Base-by-base conservation (phyloP, 2,888 invertebrate species). In the Pristionchus maxplancki region DNA sequence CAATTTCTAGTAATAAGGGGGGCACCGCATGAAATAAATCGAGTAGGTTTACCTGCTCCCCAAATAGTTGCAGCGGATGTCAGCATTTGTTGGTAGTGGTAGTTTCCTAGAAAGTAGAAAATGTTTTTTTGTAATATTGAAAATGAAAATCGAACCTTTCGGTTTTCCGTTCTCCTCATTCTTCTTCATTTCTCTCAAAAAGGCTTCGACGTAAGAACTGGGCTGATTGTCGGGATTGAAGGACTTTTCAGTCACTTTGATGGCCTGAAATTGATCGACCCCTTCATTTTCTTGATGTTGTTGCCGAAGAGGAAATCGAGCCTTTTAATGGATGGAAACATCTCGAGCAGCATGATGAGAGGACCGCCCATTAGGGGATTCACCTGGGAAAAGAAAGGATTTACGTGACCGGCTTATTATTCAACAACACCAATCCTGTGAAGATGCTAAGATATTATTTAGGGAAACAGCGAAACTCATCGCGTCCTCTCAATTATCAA, bases 161-260 rank as follows among this genome's bases (percentile, higher is more conserved):
- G 1, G 17, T 17, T 37, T 28, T 8, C 40, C 37, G 1, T 20
- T 28, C 40, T 84, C 40, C 40, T 84, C 84, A 17, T 48, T 84
- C 31, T 31, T 84, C n/a, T 84, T 84, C 37, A 84, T 58, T 40
- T 84, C 84, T 9, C 28, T 20, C 24, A 84, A 24, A 17, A 58
- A 84, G 8, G 84, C 84, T 13, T 84, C 84, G 37, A 84, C 62
- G 62, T 84, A 84, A 0, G 48, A 40, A n/a, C 17, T 11, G 4
- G 84, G 84, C 6, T 62, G 53, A 62, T 53, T 62, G 31, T 53
- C 84, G 62, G 48, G n/a, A 24, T 44, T 50, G 50, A 81, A 81
- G 24, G 48, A 11, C 13, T 48, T 28, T n/a, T 50, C 28, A 9
- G 31, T 31, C 37, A 15, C 11, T 48, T 44, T 24, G 44, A 81